phyloP scores from a whole-genome alignment of 1,140 invertebrate species.

The Dendroctonus ponderosae region DNA sequence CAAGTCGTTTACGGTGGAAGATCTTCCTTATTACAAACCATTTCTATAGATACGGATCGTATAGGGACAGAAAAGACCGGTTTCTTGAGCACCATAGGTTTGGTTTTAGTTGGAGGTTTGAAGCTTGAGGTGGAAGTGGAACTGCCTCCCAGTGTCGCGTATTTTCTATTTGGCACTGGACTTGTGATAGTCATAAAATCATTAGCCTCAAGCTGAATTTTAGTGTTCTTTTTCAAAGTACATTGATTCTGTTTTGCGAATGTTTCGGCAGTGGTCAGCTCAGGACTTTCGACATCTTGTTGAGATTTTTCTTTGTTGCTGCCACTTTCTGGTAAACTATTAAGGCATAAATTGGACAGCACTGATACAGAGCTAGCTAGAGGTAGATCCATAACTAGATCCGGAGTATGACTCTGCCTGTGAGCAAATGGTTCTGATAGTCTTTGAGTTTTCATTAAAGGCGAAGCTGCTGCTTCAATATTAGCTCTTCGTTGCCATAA shows the following conservation, averaged over 20 bases:
- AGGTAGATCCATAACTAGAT: conserved; percentile 86
- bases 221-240: conserved; percentile 76
- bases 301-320: conserved; percentile 23
- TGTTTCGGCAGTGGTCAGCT: conserved; percentile 70
- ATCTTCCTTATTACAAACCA: conserved; percentile 39
- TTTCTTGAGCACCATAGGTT: conserved; percentile 49
- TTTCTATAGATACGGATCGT: conserved; percentile 36
- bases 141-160: conserved; percentile 34
- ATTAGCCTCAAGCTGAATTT: conserved; percentile 49
- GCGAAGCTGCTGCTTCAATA: conserved; percentile 51
- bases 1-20: conserved; percentile 37
- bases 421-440: conserved; percentile 53
- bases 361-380: conserved; percentile 53
- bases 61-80: conserved; percentile 46
- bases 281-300: conserved; percentile 61
- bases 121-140: conserved; percentile 42
- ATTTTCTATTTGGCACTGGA: conserved; percentile 45
- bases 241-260: conserved; percentile 79
- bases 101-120: conserved; percentile 46
- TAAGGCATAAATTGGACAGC: conserved; percentile 25
- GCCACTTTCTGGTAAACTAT: conserved; percentile 32
- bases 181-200: conserved; percentile 47
- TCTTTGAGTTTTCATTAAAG: conserved; percentile 50
- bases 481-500: conserved; percentile 63
- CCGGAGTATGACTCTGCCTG: conserved; percentile 72